Evolutionary conservation across 2,888 invertebrate species (phyloP).

Genomic region (Neoitamus cyanurus): DNA sequence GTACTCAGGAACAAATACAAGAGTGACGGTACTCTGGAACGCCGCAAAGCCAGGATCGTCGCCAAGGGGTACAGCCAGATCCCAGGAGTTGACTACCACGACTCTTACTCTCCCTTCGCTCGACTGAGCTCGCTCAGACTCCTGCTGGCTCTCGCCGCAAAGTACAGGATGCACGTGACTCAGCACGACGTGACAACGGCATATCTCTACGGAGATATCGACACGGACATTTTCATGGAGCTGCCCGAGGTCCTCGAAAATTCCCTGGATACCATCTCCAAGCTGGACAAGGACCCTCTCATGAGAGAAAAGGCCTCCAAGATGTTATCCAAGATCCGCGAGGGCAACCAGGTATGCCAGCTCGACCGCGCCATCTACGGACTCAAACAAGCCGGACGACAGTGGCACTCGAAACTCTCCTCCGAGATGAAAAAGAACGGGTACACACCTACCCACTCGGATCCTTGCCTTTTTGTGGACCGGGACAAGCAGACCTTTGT

Average conservation of each 20-base stretch:
- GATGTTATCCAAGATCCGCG: not conserved
- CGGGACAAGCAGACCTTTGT: not conserved
- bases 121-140: not conserved
- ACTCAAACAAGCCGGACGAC: constrained; percentile 55
- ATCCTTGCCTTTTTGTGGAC: not conserved
- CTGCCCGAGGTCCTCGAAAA: not conserved
- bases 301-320: not conserved
- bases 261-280: not conserved
- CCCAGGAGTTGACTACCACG: not conserved
- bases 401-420: constrained; percentile 54
- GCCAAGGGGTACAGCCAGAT: constrained; percentile 18
- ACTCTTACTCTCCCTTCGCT: not conserved
- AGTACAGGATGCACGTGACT: not conserved
- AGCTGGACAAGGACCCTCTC: not conserved
- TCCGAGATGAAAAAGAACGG: constrained; percentile 50
- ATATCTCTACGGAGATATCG: constrained; percentile 5
- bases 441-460: constrained; percentile 46
- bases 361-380: constrained; percentile 55
- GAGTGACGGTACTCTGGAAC: not conserved
- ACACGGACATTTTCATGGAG: not conserved
- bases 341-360: constrained; percentile 49
- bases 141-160: not conserved
- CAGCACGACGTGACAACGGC: constrained; percentile 23
- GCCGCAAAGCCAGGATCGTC: constrained; percentile 14
- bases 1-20: constrained; percentile 4